Evolutionary conservation across 2,113 vertebrate genomes (phyloP).

Genomic region (Saguinus midas): DNA sequence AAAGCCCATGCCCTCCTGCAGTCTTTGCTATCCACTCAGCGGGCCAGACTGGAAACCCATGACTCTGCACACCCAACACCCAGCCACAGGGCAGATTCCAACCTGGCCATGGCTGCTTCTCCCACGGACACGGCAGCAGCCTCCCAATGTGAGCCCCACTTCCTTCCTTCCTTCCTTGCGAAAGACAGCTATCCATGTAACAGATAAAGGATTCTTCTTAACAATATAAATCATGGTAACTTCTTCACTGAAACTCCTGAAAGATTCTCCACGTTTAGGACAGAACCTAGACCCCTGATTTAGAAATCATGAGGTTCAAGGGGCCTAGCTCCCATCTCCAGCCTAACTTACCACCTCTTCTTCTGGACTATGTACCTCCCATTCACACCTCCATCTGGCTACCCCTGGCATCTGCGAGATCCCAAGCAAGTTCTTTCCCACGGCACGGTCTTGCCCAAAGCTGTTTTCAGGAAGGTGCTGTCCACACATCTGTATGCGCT

Average conservation of each 20-base stretch:
- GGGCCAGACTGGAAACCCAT: neutral
- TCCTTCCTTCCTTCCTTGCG: neutral
- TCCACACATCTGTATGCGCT: accelerated
- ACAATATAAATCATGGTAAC: neutral
- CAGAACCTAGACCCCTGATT: neutral
- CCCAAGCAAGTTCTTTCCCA: neutral
- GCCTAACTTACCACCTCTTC: neutral
- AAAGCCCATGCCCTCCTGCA: accelerated
- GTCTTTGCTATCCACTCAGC: accelerated
- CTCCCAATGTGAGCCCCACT: accelerated
- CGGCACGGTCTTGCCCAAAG: neutral
- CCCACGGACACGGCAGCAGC: neutral
- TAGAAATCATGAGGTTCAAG: no score
- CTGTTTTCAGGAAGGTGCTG: neutral
- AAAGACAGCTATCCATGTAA: neutral
- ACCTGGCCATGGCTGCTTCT: accelerated
- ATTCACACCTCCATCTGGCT: neutral
- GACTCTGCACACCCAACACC: accelerated
- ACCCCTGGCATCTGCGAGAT: neutral
- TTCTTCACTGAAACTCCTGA: neutral
- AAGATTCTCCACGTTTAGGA: neutral
- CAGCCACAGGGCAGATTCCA: neutral
- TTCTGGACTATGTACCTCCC: accelerated
- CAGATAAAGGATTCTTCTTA: neutral
- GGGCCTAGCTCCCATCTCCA: neutral